Evolutionary conservation across 2,888 invertebrate genomes (phyloP), one percentile per base, ranked within the genome.

Genomic region (Amphipoea oculea): DNA sequence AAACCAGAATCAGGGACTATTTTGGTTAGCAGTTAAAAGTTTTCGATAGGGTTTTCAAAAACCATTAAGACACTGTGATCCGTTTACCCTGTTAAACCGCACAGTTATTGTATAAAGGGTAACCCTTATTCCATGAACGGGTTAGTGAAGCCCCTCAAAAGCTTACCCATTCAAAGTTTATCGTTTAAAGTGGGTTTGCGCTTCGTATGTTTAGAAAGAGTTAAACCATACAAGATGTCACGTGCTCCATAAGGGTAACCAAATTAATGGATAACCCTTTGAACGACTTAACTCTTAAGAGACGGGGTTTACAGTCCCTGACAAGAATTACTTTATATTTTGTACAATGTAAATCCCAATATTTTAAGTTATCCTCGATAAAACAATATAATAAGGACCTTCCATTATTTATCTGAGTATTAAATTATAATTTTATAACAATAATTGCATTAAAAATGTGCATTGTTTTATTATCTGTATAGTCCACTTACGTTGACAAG

Each of bases 401-500:
- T 20, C 5, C 12, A 14, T 14, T 51, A 29, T 48, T 29, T 57
- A 72, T 54, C 29, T 9, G 14, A 51, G 9, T 54, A 54, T 40
- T 48, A 36, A 78, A 57, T 36, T 36, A 57, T 78, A 23, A 57
- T 57, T 29, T 20, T 29, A 40, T 57, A 57, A 66, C n/a, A 6
- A 60, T 54, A n/a, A n/a, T 40, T n/a, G 17, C 29, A 36, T 14
- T 23, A 17, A 9, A 36, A 71, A 81, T 68, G 40, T 40, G n/a
- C 17, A 68, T 42, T 45, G 5, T 73, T 82, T 74, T 83, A 62
- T 62, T 29, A 80, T 77, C 83, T 54, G 51, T 60, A 11, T 76
- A 17, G 51, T 67, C n/a, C 20, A 83, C 51, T 54, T 76, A 51
- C 29, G 42, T 76, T 80, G 67, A 54, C 77, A 83, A 83, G 42